A percentile compares a stretch with the other conserved stretches of the same genome.
Evolutionary conservation across 2,888 invertebrate genomes (phyloP).

Genomic region (Lasioglossum oenotherae): DNA sequence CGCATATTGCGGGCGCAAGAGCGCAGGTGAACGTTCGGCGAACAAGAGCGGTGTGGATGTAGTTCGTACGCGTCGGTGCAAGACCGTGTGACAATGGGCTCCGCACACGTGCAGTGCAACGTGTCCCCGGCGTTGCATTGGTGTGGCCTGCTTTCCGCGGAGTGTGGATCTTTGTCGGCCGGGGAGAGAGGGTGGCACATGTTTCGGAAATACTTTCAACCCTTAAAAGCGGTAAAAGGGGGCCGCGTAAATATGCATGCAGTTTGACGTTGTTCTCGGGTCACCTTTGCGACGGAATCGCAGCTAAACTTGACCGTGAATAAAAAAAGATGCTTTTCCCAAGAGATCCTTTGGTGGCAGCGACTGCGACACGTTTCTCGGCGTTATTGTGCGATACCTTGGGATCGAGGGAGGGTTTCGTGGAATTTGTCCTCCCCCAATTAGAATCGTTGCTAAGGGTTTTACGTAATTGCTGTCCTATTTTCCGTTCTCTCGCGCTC

Average conservation of each 20-base stretch:
- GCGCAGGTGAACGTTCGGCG: conserved; percentile 8
- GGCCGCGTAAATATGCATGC: background rate
- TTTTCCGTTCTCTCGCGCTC: background rate
- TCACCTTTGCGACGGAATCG: background rate
- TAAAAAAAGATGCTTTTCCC: too few species aligned
- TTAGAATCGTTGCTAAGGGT: conserved; percentile 1
- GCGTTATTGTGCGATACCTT: background rate
- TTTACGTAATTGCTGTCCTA: conserved; percentile 5
- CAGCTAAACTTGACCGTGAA: background rate
- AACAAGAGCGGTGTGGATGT: conserved; percentile 5
- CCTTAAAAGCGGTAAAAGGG: conserved; percentile 26
- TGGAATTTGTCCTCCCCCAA: background rate
- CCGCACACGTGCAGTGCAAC: conserved; percentile 25
- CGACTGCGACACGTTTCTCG: background rate
- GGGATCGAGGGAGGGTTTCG: background rate
- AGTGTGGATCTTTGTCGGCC: conserved; percentile 20
- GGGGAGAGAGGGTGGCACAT: background rate
- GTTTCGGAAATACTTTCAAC: conserved; percentile 7
- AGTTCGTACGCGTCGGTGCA: conserved; percentile 11
- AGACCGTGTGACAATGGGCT: conserved; percentile 38
- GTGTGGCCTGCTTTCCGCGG: conserved; percentile 36
- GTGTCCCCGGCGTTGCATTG: conserved; percentile 2
- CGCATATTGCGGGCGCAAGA: background rate
- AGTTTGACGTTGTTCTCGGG: background rate
- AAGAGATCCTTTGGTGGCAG: background rate